These are phyloP conservation scores for Callocephalon fimbriatum DNA, from an alignment of 2,113 vertebrate genomes.

Conservation along the genomic window DNA sequence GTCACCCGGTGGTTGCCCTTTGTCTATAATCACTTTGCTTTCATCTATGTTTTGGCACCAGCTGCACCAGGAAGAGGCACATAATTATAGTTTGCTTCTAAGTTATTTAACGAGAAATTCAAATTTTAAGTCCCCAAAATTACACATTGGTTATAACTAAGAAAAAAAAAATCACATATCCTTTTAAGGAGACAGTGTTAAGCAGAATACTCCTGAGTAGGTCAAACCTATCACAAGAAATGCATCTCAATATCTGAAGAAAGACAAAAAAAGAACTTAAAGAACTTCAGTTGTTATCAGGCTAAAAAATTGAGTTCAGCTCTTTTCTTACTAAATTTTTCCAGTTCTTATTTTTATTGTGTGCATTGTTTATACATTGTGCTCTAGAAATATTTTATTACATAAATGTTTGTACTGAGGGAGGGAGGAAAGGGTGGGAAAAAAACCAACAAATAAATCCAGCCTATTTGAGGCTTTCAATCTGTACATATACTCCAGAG, in stretches of 20 bases:
- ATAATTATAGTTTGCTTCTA: neutral
- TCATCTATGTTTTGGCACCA: neutral
- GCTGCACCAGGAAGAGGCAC: neutral
- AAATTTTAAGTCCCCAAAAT: neutral
- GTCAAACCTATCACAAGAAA: neutral
- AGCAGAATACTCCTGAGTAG: neutral
- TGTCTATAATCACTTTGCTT: neutral
- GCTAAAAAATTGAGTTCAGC: neutral
- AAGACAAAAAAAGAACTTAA: neutral
- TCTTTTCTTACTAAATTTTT: neutral
- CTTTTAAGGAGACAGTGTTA: neutral
- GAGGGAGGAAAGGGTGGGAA: neutral
- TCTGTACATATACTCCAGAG: neutral
- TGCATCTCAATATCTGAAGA: neutral
- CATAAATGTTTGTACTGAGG: constrained; percentile 28
- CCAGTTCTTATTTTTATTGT: constrained; percentile 6
- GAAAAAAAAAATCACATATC: neutral
- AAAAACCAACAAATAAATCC: neutral
- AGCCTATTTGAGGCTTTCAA: neutral
- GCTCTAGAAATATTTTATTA: constrained; percentile 24
- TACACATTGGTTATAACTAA: neutral
- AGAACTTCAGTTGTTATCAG: neutral
- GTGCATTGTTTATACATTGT: constrained; percentile 9
- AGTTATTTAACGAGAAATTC: neutral
- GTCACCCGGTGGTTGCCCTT: neutral